Evolutionary conservation across 2,888 invertebrate species (phyloP).

Genomic region (Parascotia fuliginaria): DNA sequence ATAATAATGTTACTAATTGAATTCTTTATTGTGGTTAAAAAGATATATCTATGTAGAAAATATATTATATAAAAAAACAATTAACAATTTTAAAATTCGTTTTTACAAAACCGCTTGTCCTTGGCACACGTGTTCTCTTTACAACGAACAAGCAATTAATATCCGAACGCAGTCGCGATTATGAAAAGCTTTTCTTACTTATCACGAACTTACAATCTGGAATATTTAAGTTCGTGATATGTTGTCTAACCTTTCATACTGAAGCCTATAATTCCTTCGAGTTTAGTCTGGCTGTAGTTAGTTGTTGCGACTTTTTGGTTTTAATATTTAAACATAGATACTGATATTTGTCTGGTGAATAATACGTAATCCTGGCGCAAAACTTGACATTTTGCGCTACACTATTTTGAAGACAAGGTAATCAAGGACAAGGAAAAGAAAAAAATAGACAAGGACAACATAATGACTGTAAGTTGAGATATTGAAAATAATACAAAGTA

Average conservation of each 20-base stretch:
- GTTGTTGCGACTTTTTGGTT: slow-evolving; percentile 21
- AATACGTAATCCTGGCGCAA: slow-evolving; percentile 32
- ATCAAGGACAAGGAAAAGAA: no score
- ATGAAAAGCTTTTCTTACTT: slow-evolving; percentile 44
- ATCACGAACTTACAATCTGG: slow-evolving; percentile 23
- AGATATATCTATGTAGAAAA: no score
- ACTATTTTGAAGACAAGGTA: no score
- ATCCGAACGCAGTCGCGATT: slow-evolving; percentile 58
- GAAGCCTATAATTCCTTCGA: slow-evolving; percentile 19
- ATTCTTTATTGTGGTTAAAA: no score
- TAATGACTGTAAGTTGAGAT: no score
- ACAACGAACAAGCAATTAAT: slow-evolving; percentile 67
- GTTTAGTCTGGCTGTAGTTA: slow-evolving; percentile 20
- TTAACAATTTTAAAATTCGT: slow-evolving; percentile 2
- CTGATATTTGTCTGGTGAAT: slow-evolving; percentile 39
- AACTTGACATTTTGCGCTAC: slow-evolving; percentile 22
- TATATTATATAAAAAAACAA: no score
- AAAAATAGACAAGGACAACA: no score
- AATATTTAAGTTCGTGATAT: no score
- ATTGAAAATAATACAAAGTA: no score
- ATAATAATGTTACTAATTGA: no score
- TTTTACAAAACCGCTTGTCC: slow-evolving; percentile 11
- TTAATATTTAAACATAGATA: slow-evolving; percentile 36
- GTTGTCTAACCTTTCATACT: slow-evolving; percentile 15
- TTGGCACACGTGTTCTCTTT: slow-evolving; percentile 57